Evolutionary conservation across 2,113 vertebrate species (phyloP).

Genomic region (Chaetodon trifascialis): DNA sequence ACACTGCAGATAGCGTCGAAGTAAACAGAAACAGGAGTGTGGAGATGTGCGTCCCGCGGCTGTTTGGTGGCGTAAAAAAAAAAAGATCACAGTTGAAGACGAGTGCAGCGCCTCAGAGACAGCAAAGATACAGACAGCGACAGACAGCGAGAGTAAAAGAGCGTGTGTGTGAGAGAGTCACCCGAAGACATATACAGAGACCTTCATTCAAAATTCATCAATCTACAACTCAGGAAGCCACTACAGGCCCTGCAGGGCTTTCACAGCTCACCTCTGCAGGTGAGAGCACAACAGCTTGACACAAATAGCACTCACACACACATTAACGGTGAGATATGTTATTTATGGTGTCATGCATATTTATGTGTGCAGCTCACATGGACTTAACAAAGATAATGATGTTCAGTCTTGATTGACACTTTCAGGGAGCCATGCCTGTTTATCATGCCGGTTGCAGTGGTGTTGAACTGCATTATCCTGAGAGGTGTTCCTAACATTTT

Average conservation of each 20-base stretch:
- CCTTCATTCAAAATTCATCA: slow-evolving; percentile 65
- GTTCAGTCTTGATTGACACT: too few species aligned
- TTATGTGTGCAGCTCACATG: background rate
- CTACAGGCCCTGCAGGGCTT: slow-evolving; percentile 24
- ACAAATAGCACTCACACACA: slow-evolving; percentile 6
- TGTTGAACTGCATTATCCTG: too few species aligned
- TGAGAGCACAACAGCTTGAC: slow-evolving; percentile 17
- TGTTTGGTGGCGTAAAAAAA: slow-evolving; percentile 58
- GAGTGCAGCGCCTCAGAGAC: slow-evolving; percentile 25
- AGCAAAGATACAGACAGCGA: slow-evolving; percentile 16
- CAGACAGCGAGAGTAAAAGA: background rate
- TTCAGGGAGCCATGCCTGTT: too few species aligned
- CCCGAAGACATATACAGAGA: slow-evolving; percentile 14
- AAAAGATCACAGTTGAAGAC: slow-evolving; percentile 29
- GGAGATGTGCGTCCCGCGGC: slow-evolving; percentile 51
- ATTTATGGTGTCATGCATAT: background rate
- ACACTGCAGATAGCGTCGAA: slow-evolving; percentile 44
- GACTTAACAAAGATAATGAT: too few species aligned
- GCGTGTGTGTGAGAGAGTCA: background rate
- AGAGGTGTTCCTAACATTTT: too few species aligned
- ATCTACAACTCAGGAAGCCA: slow-evolving; percentile 35
- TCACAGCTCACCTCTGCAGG: slow-evolving; percentile 28
- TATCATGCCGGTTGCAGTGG: too few species aligned
- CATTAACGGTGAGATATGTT: background rate
- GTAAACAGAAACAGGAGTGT: slow-evolving; percentile 59